These are phyloP conservation scores for Papilio machaon DNA, from an alignment of 1,140 invertebrate species.

Conservation along the genomic window DNA sequence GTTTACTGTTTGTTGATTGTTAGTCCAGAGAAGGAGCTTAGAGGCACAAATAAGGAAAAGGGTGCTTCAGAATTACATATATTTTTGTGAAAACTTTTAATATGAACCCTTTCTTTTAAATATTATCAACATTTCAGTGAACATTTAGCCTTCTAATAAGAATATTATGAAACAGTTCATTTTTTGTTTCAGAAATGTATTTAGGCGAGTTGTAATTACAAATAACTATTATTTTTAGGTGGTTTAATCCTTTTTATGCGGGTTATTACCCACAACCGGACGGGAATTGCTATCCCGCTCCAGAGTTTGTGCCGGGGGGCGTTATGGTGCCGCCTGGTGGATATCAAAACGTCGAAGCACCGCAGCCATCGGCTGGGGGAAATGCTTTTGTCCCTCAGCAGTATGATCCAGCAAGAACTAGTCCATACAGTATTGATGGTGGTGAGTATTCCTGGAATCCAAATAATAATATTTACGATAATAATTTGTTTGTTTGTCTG, in stretches of 20 bases:
- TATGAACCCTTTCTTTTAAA: background rate
- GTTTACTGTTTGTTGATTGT: background rate
- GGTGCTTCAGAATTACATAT: background rate
- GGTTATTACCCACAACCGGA: background rate
- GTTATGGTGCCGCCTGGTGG: background rate
- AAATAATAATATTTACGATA: too few relatives aligned
- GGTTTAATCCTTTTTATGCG: background rate
- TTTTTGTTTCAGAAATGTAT: background rate
- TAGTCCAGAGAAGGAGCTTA: background rate
- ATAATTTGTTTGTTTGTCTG: too few relatives aligned
- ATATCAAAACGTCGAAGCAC: slow-evolving; percentile 42
- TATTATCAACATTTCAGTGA: too few relatives aligned
- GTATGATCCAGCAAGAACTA: slow-evolving; percentile 50
- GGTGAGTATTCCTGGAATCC: slow-evolving; percentile 46
- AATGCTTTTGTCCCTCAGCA: slow-evolving; percentile 53
- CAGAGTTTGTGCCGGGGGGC: background rate
- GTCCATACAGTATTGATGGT: slow-evolving; percentile 55
- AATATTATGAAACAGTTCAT: background rate
- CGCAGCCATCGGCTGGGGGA: slow-evolving; percentile 36
- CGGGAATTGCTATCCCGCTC: background rate
- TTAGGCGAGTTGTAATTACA: background rate
- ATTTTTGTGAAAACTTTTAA: background rate
- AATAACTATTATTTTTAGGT: background rate
- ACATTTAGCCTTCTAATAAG: background rate
- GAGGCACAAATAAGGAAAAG: background rate